Percentiles rank a stretch among this genome's conserved stretches.
These are phyloP conservation scores for Diogma glabrata DNA, from an alignment of 2,888 invertebrate species.

Conservation along the genomic window DNA sequence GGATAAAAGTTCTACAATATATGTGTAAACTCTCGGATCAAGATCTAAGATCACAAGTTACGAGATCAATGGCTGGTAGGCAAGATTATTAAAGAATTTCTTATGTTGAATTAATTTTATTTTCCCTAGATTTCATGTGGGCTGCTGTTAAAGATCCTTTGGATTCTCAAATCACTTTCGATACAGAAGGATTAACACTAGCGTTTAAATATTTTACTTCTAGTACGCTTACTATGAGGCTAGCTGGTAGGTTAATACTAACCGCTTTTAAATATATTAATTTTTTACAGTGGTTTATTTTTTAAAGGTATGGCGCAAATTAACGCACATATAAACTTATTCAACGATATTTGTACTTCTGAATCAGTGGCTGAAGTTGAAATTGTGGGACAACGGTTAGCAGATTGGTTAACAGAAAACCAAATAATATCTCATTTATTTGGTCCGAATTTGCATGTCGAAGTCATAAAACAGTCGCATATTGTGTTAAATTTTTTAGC, in stretches of 20 bases:
- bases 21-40: conserved; percentile 91
- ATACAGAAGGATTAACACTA: conserved; percentile 75
- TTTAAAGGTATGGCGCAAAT: conserved; percentile 68
- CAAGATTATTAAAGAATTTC: conserved; percentile 38
- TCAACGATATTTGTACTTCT: conserved; percentile 83
- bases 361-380: conserved; percentile 80
- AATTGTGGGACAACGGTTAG: conserved; percentile 69
- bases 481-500: conserved; percentile 86
- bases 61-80: conserved; percentile 89
- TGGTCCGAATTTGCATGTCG: conserved; percentile 94
- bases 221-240: conserved; percentile 83
- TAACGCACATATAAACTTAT: conserved; percentile 83
- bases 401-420: conserved; percentile 78
- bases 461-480: conserved; percentile 90
- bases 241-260: conserved; percentile 71
- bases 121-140: conserved; percentile 97
- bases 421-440: conserved; percentile 89
- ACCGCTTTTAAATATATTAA: not conserved
- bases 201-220: conserved; percentile 97
- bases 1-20: conserved; percentile 77
- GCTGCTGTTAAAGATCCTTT: conserved; percentile 86
- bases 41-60: conserved; percentile 76
- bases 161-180: conserved; percentile 75
- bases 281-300: conserved; percentile 4
- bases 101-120: conserved; percentile 34